A percentile compares a stretch with the other conserved stretches of the same genome.
Evolutionary conservation across 1,140 invertebrate species (phyloP).

Genomic region (Leptopilina boulardi): DNA sequence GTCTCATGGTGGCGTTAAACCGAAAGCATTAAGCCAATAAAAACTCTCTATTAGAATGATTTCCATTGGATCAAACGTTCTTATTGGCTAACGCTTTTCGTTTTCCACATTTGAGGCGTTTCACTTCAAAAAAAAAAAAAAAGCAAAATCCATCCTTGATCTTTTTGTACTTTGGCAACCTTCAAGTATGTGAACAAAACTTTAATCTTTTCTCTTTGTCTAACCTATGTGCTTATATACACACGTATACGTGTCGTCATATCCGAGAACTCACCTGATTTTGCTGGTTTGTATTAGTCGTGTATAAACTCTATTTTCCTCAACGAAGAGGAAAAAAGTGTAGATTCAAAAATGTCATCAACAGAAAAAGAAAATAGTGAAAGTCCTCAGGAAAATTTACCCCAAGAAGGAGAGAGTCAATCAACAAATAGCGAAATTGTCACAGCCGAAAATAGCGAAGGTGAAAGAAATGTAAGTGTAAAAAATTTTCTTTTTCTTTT

Average conservation of each 20-base stretch:
- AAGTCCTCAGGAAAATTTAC: not conserved
- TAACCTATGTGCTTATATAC: too few relatives aligned
- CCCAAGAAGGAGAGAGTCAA: conserved; percentile 20
- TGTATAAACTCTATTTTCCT: not conserved
- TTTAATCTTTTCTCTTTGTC: too few relatives aligned
- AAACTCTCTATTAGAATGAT: too few relatives aligned
- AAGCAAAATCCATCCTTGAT: too few relatives aligned
- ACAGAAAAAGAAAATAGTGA: not conserved
- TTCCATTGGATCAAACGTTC: too few relatives aligned
- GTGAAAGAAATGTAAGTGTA: conserved; percentile 1
- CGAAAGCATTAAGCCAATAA: too few relatives aligned
- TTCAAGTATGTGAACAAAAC: too few relatives aligned
- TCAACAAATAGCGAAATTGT: not conserved
- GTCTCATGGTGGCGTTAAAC: too few relatives aligned
- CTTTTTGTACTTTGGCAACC: too few relatives aligned
- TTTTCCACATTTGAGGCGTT: too few relatives aligned
- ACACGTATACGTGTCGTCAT: not conserved
- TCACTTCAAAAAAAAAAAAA: too few relatives aligned
- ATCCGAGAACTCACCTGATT: not conserved
- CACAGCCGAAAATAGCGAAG: not conserved
- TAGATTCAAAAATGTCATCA: not conserved
- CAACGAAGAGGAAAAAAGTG: not conserved
- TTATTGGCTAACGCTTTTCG: too few relatives aligned
- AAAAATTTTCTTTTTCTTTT: not conserved
- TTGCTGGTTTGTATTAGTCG: not conserved